phyloP scores from a whole-genome alignment of 2,888 invertebrate species.

The Trichacis sp. region DNA sequence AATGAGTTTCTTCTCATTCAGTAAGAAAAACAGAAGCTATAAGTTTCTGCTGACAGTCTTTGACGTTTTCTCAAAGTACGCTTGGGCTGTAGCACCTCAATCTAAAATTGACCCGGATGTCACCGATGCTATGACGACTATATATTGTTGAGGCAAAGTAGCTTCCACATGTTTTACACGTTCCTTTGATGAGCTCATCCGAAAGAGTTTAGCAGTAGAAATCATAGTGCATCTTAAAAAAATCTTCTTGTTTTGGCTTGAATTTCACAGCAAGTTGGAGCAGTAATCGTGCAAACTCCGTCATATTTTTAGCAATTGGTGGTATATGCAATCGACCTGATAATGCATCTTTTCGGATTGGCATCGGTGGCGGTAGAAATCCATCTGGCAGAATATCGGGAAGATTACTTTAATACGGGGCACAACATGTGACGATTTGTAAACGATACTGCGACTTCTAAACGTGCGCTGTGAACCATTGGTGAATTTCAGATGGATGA shows the following conservation, averaged over 20 bases:
- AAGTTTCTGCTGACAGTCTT: too few relatives aligned
- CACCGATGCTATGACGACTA: too few relatives aligned
- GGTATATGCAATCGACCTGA: conserved; percentile 2
- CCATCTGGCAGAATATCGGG: conserved; percentile 2
- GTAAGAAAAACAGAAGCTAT: too few relatives aligned
- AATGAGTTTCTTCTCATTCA: too few relatives aligned
- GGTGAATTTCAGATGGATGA: neutral
- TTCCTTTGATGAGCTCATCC: neutral
- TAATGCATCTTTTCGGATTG: neutral
- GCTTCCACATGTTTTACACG: neutral
- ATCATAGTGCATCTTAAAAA: neutral
- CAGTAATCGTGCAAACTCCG: conserved; percentile 1
- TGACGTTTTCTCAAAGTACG: too few relatives aligned
- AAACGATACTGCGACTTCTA: conserved; percentile 25
- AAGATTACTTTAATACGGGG: neutral
- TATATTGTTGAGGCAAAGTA: neutral
- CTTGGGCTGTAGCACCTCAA: too few relatives aligned
- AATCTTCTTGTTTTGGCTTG: neutral
- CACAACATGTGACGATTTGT: conserved; percentile 20
- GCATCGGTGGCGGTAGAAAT: conserved; percentile 14
- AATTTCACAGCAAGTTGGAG: neutral
- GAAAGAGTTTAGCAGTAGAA: neutral
- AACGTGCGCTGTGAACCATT: conserved; percentile 19
- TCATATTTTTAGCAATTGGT: neutral
- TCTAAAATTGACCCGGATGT: too few relatives aligned